Evolutionary conservation across 2,113 vertebrate genomes (phyloP), one percentile per base, ranked within the genome.

Genomic region (Leptocoma aspasia): DNA sequence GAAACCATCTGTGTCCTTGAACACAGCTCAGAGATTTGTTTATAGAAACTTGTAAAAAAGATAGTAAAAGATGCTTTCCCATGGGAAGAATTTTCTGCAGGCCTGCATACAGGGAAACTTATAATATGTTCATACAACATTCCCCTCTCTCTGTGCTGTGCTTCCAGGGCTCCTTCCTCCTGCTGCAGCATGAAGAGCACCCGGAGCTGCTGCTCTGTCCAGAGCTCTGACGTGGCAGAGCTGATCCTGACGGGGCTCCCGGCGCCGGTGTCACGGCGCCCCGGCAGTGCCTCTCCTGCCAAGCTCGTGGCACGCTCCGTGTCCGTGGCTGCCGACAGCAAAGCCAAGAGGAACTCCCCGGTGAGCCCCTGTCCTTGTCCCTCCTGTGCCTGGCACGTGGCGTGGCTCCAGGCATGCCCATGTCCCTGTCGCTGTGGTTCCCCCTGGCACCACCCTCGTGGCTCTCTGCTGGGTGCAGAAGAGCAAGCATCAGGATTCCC

Each of bases 231-330:
- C 16, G 94, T 86, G 0, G 22, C 96, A 64, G 99, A 99, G 42
- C 98, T 99, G 82, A 96, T 97, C 82, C 94, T 99, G 82, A 98
- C 97, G 0, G 99, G 99, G 26, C 97, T 98, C 16, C 98, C 98
- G 5, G 98, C 97, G 0, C 97, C 98, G 0, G 41, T 99, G 59
- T 96, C 89, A 57, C 98, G 95, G 24, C 98, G 99, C 13, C 99
- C 99, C 6, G 96, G 97, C 98, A 99, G 99, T 0, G 98, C 98
- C 2, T 97, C 98, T 0, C 86, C 97, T 0, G 95, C 98, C 94
- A 99, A 97, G 86, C 97, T 94, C 76, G 23, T 99, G 56, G 94
- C 98, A 0, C 98, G 99, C 39, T 99, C 99, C 0, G 28, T 98
- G 94, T 99, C 99, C 0, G 96, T 99, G 54, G 98, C 97, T 4